Base-by-base conservation (phyloP, 1,140 invertebrate species). In the Proales similis region DNA sequence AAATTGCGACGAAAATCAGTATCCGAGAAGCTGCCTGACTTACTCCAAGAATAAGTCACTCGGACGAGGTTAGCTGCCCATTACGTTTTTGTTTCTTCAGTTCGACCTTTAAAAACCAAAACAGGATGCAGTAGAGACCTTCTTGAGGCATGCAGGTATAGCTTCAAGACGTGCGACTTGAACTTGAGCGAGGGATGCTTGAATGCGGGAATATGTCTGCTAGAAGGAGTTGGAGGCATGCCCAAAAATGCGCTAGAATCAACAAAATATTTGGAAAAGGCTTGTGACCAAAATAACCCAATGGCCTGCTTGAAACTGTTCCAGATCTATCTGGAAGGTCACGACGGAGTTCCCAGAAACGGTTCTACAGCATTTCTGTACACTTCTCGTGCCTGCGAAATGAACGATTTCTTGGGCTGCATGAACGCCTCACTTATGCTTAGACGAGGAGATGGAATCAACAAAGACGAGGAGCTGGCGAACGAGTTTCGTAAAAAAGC, bases 351-450 rank as follows among this genome's bases (percentile, higher is more conserved):
- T 14, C 20, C 36, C 45, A 62, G 38, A 62, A 46, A 62, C 38
- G 3, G 32, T 7, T 24, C 30, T 1, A 62, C 33, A 47, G 39
- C 57, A 7, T 62, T 62, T 32, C 30, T 33, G 17, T 46, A 62
- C 11, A 46, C 43, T 1, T 46, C 45, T 14, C 42, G 29, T 32
- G 57, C 43, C 0, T 46, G 39, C n/a, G 43, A 62, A 22, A 19
- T 20, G 33, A 62, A 46, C 24, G 57, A 62, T 27, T 12, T 63
- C 3, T 29, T 45, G n/a, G 43, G 61, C 2, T 63, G 61, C 22
- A 7, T 63, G n/a, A 63, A 63, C 49, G 61, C 61, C 3, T 29
- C 61, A 2, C n/a, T 48, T 4, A 63, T 63, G 61, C 39, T 47
- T 4, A 19, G 46, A 38, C 29, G 39, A 48, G 61, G 61, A 9